phyloP scores from a whole-genome alignment of 2,888 invertebrate species.

The Teleogryllus oceanicus region DNA sequence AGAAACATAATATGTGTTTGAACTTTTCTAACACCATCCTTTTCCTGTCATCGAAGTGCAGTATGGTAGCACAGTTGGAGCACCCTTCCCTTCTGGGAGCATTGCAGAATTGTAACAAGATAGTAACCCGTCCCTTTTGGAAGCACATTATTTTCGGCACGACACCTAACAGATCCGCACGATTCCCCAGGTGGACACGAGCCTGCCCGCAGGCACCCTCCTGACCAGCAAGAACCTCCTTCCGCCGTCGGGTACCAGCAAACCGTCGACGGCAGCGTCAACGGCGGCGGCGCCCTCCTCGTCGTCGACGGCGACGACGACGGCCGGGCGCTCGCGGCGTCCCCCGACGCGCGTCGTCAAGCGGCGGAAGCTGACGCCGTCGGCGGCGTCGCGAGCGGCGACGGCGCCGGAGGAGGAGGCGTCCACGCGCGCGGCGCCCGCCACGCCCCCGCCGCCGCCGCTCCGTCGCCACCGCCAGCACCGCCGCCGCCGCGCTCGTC shows the following conservation, averaged over 20 bases:
- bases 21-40: too few relatives aligned
- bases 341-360: background rate
- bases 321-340: background rate
- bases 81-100: too few relatives aligned
- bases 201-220: background rate
- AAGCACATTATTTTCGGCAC: too few relatives aligned
- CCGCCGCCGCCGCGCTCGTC: background rate
- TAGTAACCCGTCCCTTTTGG: too few relatives aligned
- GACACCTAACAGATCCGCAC: too few relatives aligned
- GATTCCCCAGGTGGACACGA: background rate
- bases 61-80: too few relatives aligned
- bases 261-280: background rate
- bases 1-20: too few relatives aligned
- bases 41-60: too few relatives aligned
- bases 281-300: background rate
- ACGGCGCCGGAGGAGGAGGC: background rate
- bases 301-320: background rate
- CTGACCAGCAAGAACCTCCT: constrained; percentile 2
- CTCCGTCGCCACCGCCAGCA: background rate
- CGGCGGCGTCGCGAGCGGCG: background rate
- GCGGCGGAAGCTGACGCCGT: background rate
- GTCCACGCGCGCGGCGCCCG: background rate
- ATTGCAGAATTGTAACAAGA: too few relatives aligned
- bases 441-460: background rate
- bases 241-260: background rate